Base-by-base conservation (phyloP, 2,797 vertebrate species). In the Chromobotia macracanthus region DNA sequence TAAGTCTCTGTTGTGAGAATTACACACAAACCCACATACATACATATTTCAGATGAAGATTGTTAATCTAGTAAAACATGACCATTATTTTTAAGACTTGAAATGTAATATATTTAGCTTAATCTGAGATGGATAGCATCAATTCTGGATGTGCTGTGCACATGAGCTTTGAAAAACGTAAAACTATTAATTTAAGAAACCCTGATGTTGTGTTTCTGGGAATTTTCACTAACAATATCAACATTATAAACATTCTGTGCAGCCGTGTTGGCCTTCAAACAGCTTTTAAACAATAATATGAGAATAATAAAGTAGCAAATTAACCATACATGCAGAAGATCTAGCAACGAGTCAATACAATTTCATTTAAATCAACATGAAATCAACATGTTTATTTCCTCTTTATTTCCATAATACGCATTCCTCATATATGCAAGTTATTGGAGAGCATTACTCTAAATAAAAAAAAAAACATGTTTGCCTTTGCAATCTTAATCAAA, bases 311-410 rank as follows among this genome's bases (percentile, higher is more conserved):
- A 31, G 51, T 31, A 31, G 7, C 8, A 58, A 67, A 76, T 31
- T 67, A 25, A 58, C 21, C 18, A 19, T 76, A 15, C 13, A 75
- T 35, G 46, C 50, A 75, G 23, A 75, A 48, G 16, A 46, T 21
- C 46, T 18, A 60, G 21, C 38, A 51, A 5, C 23, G 25, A 31
- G 25, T 61, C 13, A 63, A 18, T 16, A 69, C 46, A 70, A 70
- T 11, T 51, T 31, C 56, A 28, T 60, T 60, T 5, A 60, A 25
- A 16, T 69, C 48, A 51, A 51, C 18, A 69, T 51, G 46, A 56
- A 23, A 38, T 56, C 19, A 71, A 23, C 21, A 23, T 31, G 31
- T 31, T 31, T 56, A 9, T 41, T 1, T 8, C 15, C 5, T 16
- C 16, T 60, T 73, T 2, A 19, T n/a, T 65, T 65, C 51, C 31